Percentiles rank a stretch among this genome's conserved stretches.
phyloP scores from a whole-genome alignment of 2,113 vertebrate species.

The Monarcha castaneiventris region DNA sequence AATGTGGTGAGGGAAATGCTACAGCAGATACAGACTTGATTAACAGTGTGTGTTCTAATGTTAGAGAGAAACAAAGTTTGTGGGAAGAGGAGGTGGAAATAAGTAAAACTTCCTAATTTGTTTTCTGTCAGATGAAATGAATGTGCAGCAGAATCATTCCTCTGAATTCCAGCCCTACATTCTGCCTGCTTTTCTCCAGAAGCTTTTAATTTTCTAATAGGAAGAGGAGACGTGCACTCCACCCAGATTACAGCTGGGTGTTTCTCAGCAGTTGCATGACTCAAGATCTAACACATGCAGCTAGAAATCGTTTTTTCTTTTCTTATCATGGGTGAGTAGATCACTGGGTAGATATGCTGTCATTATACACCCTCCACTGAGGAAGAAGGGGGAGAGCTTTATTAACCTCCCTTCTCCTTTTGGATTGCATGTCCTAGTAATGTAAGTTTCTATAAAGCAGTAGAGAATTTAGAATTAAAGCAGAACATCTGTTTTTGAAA shows the following conservation, averaged over 20 bases:
- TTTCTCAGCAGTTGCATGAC: not conserved
- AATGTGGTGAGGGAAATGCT: not conserved
- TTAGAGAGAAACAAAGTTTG: not conserved
- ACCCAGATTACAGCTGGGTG: not conserved
- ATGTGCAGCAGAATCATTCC: not conserved
- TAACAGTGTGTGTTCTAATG: not conserved
- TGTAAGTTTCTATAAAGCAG: not conserved
- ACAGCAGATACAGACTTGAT: not conserved
- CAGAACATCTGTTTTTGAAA: not conserved
- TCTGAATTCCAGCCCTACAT: not conserved
- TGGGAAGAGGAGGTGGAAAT: not conserved
- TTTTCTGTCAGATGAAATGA: not conserved
- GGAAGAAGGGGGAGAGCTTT: not conserved
- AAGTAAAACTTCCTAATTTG: not conserved
- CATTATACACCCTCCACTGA: not conserved
- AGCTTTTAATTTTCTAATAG: not conserved
- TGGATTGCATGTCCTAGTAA: not conserved
- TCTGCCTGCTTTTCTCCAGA: not conserved
- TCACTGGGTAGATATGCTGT: not conserved
- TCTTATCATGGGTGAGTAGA: not conserved
- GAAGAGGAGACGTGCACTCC: not conserved
- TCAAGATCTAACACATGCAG: not conserved
- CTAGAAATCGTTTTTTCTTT: not conserved
- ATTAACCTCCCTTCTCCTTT: not conserved
- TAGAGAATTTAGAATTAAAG: not conserved